Base-by-base conservation (phyloP, 2,888 invertebrate species). In the Rotaria macrura region DNA sequence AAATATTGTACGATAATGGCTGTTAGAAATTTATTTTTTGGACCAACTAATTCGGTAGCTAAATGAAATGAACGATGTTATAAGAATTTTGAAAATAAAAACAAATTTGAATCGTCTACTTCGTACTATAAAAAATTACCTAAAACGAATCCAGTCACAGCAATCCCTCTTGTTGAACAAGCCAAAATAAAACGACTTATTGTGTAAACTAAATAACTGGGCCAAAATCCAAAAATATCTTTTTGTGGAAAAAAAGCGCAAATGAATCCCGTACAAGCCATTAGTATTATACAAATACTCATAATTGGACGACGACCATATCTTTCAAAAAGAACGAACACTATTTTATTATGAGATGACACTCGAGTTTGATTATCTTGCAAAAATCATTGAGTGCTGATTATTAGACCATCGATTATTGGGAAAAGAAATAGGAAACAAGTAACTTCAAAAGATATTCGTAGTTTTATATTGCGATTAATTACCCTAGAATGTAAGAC, bases 1-100 rank as follows among this genome's bases (percentile, higher is more conserved):
- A 84, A 86, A 83, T 86, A 47, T n/a, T 86, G 84, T 29, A 85
- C 72, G n/a, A 84, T 84, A 47, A 86, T 86, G 54, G 79, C 86
- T 40, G 85, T 85, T 34, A 79, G 43, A 79, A 84, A 55, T 83
- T 84, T 79, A 14, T 79, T 57, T 52, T 86, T 83, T 47, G 85
- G 34, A 34, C 85, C 55, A 43, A 79, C 79, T 79, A 79, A 43
- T 52, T 84, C 79, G 2, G 79, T 79, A n/a, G 79, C 79, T 79
- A 79, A 43, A 79, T 34, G 6, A 34, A 38, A 43, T 34, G 17
- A 14, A 47, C 47, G 14, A n/a, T 43, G 5, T 43, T 43, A 7
- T 43, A 5, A 5, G 17, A 49, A 49, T 14, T 47, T 47, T 12
- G 14, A 9, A 1, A 12, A 49, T 49, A 17, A 49, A 49, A 49